Base-by-base conservation (phyloP, 2,888 invertebrate species). In the Trachelus stipa region DNA sequence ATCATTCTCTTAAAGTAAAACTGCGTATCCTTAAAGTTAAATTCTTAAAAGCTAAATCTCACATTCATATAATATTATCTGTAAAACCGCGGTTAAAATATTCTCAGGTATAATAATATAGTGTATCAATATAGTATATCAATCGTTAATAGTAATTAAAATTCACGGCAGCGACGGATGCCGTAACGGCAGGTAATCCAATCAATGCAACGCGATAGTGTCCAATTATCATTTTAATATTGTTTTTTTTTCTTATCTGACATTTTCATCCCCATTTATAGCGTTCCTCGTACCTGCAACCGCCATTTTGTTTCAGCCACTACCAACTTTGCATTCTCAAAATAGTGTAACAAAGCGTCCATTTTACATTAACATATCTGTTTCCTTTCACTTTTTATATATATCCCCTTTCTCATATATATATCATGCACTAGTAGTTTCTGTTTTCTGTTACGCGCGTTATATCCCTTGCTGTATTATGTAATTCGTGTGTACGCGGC, bases 11-110 rank as follows among this genome's bases (percentile, higher is more conserved):
- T 56, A 56, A 56, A 23, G 40, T 56, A 56, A 81, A 87, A 83
- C 81, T 81, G 79, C 75, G 75, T 79, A 73, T 80, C 74, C 74
- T 68, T 56, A 81, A 78, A 79, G 77, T 87, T 79, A 81, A 85
- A 77, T 75, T 76, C 77, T 87, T 84, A 87, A 86, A 87, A 87
- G 85, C 81, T 89, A 87, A 86, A 86, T 86, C 85, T 88, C 86
- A 88, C 87, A 88, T 88, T 89, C 83, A 88, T 81, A 81, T 80
- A 87, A 87, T 87, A 87, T 86, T 86, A 86, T 87, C 82, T 88
- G 88, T 87, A 90, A 90, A 90, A 89, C 86, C 87, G 87, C 87
- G 86, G 84, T 88, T 89, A 89, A 89, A 90, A 89, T 90, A 89
- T 89, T 84, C 88, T 85, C 86, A 86, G 85, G 86, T 87, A 85